Evolutionary conservation across 1,140 invertebrate genomes (phyloP).

Genomic region (Brachionus rubens): DNA sequence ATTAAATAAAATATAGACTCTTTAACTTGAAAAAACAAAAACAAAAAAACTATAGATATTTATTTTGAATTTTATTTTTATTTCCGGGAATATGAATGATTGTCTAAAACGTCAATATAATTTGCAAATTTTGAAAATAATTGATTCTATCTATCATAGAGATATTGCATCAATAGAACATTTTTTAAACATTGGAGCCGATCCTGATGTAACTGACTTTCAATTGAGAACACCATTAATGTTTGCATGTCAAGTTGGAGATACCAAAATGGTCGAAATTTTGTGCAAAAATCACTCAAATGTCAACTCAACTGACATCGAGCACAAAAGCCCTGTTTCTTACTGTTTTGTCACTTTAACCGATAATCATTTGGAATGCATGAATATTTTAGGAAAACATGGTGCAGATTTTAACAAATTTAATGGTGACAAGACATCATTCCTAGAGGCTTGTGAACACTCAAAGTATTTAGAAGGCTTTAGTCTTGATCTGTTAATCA

Average conservation of each 20-base stretch:
- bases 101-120: background rate
- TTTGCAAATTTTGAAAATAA: background rate
- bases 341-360: conserved; percentile 1
- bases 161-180: background rate
- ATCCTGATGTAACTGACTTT: background rate
- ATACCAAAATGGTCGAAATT: background rate
- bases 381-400: background rate
- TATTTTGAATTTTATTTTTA: no score
- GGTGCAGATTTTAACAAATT: conserved; percentile 6
- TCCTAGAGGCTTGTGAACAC: background rate
- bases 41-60: background rate
- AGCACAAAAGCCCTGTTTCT: background rate
- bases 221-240: background rate
- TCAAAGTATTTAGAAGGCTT: background rate
- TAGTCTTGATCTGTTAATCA: background rate
- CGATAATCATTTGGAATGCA: background rate
- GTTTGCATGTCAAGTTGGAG: conserved; percentile 10
- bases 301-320: background rate
- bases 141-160: background rate
- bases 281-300: background rate
- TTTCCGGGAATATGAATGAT: background rate
- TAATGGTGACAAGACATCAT: background rate
- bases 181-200: background rate
- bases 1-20: no score
- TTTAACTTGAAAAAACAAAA: conserved; percentile 22